These are phyloP conservation scores for Hafferia zeledoni DNA, from an alignment of 2,797 vertebrate species.

Conservation along the genomic window DNA sequence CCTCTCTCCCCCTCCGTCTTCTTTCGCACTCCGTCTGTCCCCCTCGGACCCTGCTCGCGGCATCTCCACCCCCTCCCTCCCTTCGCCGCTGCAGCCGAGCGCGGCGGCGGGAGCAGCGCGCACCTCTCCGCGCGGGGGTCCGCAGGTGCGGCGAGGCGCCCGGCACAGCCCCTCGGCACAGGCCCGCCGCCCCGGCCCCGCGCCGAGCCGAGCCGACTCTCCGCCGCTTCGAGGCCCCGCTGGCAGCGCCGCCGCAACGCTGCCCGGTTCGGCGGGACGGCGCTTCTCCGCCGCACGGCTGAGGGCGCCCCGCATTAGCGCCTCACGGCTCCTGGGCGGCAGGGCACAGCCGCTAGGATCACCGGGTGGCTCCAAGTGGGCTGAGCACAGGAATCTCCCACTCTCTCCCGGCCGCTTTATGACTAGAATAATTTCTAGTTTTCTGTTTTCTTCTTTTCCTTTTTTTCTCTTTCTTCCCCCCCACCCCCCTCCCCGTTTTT, in stretches of 20 bases:
- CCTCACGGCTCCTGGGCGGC: not conserved
- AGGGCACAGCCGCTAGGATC: not conserved
- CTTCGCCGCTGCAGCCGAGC: not conserved
- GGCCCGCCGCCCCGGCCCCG: too few relatives aligned
- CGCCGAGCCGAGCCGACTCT: too few relatives aligned
- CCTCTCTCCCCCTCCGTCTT: slow-evolving; percentile 13
- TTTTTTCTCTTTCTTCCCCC: too few relatives aligned
- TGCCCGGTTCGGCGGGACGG: not conserved
- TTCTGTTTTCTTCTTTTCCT: not conserved
- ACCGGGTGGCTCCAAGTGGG: not conserved
- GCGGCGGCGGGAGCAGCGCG: not conserved
- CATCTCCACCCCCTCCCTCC: slow-evolving; percentile 46
- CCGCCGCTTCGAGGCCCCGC: too few relatives aligned
- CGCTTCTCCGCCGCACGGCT: not conserved
- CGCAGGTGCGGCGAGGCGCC: not conserved
- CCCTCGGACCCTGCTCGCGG: slow-evolving; percentile 22
- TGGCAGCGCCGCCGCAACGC: not conserved
- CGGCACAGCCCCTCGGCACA: not conserved
- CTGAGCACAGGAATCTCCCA: not conserved
- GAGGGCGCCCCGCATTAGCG: not conserved
- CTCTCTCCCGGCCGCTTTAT: not conserved
- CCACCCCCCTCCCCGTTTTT: too few relatives aligned
- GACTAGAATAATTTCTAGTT: too few relatives aligned
- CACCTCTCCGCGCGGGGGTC: not conserved
- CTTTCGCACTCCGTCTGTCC: slow-evolving; percentile 37